Evolutionary conservation across 1,140 invertebrate species (phyloP), one percentile per base, ranked within the genome.

Genomic region (Drosophila virilis): DNA sequence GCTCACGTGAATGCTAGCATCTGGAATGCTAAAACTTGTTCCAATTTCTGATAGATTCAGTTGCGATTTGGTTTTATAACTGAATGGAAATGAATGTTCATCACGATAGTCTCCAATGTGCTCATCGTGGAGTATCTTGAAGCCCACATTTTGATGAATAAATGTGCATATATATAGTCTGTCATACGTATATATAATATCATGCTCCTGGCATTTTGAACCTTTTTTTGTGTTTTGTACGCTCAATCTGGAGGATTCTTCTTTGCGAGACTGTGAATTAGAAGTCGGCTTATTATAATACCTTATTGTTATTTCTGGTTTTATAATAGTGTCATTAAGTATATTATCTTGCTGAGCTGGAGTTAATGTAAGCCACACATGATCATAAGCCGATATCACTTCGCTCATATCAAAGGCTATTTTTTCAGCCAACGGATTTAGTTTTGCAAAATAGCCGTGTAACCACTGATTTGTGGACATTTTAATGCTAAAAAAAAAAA

Each of bases 51-150:
- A 32, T 12, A 91, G 67, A 74, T 92, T 86, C 43, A 91, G 80
- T 77, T 92, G 91, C 1, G 91, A 92, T 52, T 78, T 83, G 5
- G 91, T 92, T 22, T 78, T 77, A 43, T 73, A 86, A 57, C 80
- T 80, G 52, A 92, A 92, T 8, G 91, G 91, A 43, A 40, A 74
- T 8, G 91, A 92, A 73, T 92, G 88, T 52, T 92, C 91, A 70
- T 92, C 91, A 1, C 74, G 84, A 60, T 72, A 86, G 38, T 75
- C 48, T 2, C 69, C 60, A 8, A 58, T 51, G 15, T 74, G 69
- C 15, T 92, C 91, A 46, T 92, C 91, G 13, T 86, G 81, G 4
- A 92, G 48, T 9, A 83, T 48, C 52, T 91, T 91, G 8, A 77
- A 32, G 0, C 73, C 86, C 12, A 82, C 57, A 33, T 74, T 89